Conservation (phyloP, 2,113 vertebrate genomes). For the Thermophis baileyi region DNA sequence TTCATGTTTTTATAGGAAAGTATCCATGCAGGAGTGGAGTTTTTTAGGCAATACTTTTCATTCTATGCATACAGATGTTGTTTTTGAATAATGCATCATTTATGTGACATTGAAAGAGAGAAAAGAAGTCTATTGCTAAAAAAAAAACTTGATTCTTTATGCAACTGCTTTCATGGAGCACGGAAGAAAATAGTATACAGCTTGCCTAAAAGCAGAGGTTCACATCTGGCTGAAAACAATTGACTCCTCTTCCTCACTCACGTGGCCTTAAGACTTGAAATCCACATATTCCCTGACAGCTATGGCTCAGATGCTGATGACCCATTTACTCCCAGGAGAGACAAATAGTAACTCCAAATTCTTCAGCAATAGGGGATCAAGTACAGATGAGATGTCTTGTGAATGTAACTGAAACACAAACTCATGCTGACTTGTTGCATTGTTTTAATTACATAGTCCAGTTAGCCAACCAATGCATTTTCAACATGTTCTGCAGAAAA, state of each 20-base stretch:
- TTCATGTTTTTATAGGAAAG: neutral
- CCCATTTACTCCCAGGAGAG: neutral
- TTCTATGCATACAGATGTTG: neutral
- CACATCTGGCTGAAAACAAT: constrained; percentile 9
- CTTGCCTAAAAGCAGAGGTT: neutral
- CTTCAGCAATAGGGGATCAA: neutral
- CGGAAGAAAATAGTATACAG: rapidly evolving
- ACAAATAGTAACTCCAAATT: neutral
- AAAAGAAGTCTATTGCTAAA: neutral
- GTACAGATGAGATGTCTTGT: neutral
- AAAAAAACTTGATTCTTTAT: neutral
- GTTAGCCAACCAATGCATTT: neutral
- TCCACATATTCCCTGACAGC: neutral
- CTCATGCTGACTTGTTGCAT: neutral
- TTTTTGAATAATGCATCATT: neutral
- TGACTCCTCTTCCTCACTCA: neutral
- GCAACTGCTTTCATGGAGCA: neutral
- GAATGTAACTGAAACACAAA: neutral
- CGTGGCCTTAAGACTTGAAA: neutral
- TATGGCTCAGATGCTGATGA: neutral
- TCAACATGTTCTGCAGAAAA: neutral
- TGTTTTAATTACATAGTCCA: neutral
- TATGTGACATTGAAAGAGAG: neutral
- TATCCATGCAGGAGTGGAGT: constrained; percentile 1
- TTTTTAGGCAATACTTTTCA: constrained; percentile 18